Base-by-base conservation (phyloP, 2,113 vertebrate genomes). In the Corydoras maculifer region DNA sequence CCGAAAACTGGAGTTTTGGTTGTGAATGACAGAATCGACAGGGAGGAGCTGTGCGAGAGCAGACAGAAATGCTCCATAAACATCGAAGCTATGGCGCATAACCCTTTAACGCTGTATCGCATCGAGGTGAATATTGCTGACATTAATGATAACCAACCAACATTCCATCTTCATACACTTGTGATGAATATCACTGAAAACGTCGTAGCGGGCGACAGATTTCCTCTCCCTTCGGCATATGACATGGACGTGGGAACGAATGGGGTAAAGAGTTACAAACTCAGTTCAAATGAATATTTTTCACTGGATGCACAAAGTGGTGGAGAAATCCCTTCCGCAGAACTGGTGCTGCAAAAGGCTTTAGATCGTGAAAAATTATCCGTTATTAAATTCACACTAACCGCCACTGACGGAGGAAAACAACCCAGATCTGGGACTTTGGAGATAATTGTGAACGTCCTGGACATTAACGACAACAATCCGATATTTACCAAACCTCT, bases 141-240 rank as follows among this genome's bases (percentile, higher is more conserved):
- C 66, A 73, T 91, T 1, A 91, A 91, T 65, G 89, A 91, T 50
- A 88, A 91, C 68, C 65, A 78, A 0, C 90, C 89, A 0, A 55
- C 48, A 61, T 91, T 91, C 76, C 9, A 31, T 0, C 59, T 82
- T 2, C 76, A 81, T 9, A 62, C 32, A 0, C 29, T 1, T 0
- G 69, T 25, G 2, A 4, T 89, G 0, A 85, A 91, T 8, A 81
- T 91, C 7, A 79, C 0, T 4, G 89, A 91, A 8, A 80, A 58
- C 0, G 82, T 82, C 0, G 69, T 74, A 60, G 1, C 79, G 0
- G 89, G 89, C 0, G 87, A 88, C 11, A 78, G 79, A 3, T 82
- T 86, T 54, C 75, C 79, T 0, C 61, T 91, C 0, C 85, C 83
- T 0, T 55, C 61, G 2, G 88, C 88, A 1, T 54, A 82, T 35